These are phyloP conservation scores for Syngnathoides biaculeatus DNA, from an alignment of 2,113 vertebrate genomes.

Conservation along the genomic window DNA sequence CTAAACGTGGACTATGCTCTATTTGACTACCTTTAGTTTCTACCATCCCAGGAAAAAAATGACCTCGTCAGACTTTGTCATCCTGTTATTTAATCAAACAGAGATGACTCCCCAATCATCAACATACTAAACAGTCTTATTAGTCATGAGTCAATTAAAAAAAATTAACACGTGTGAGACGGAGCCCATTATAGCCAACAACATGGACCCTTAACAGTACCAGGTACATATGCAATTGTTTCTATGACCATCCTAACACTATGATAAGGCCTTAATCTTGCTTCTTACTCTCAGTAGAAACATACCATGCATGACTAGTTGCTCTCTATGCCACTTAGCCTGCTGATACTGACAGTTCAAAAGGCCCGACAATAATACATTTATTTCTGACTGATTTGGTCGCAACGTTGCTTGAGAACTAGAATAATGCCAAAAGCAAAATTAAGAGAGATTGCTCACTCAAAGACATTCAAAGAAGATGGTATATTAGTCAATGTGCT, in stretches of 20 bases:
- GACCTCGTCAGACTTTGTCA: too few species aligned
- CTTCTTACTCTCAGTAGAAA: slow-evolving; percentile 41
- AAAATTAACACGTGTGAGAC: slow-evolving; percentile 4
- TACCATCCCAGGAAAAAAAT: too few species aligned
- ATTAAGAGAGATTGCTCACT: slow-evolving; percentile 13
- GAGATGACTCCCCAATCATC: too few species aligned
- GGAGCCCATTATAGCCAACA: background rate
- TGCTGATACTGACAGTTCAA: slow-evolving; percentile 35
- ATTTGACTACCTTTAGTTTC: too few species aligned
- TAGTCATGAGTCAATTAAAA: background rate
- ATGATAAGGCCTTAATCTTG: slow-evolving; percentile 49
- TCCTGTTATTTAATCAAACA: too few species aligned
- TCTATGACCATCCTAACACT: slow-evolving; percentile 7
- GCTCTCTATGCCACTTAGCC: slow-evolving; percentile 22
- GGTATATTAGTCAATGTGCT: slow-evolving; percentile 15
- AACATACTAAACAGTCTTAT: background rate
- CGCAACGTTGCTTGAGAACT: slow-evolving; percentile 35
- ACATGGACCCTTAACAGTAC: background rate
- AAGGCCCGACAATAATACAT: slow-evolving; percentile 36
- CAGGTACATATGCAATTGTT: slow-evolving; percentile 2
- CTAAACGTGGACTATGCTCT: too few species aligned
- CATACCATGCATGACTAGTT: slow-evolving; percentile 29
- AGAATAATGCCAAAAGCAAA: slow-evolving; percentile 23
- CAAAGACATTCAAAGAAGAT: slow-evolving; percentile 8
- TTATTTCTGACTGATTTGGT: slow-evolving; percentile 33